Conservation (phyloP, 2,888 invertebrate species). For the Cinara cedri region DNA sequence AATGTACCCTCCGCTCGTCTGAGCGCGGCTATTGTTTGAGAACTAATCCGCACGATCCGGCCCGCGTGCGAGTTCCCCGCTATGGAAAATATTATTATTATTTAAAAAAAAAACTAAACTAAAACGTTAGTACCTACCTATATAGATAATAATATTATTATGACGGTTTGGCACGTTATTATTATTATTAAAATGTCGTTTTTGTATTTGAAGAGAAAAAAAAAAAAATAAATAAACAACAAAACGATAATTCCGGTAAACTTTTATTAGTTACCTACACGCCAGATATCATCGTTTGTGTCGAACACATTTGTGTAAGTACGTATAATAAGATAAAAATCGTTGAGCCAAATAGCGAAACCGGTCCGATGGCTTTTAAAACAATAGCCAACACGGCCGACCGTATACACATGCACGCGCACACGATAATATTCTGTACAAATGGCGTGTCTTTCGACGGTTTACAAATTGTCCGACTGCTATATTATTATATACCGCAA, state of each 20-base stretch:
- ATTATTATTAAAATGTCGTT: not conserved
- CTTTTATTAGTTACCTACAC: not conserved
- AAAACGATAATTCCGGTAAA: conserved; percentile 18
- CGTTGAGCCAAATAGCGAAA: conserved; percentile 29
- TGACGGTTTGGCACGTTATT: not conserved
- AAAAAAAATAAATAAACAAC: not conserved
- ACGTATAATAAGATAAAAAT: conserved; percentile 28
- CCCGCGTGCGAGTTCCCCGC: not conserved
- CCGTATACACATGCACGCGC: too few species aligned
- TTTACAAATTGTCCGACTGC: conserved; percentile 30
- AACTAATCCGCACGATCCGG: conserved; percentile 26
- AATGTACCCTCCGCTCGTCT: not conserved
- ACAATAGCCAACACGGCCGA: conserved; percentile 30
- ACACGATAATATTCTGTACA: not conserved
- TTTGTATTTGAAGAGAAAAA: not conserved
- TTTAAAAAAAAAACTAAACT: conserved; percentile 13
- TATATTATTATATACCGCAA: not conserved
- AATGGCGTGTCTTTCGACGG: conserved; percentile 18
- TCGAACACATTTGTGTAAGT: conserved; percentile 36
- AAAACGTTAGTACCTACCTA: too few species aligned
- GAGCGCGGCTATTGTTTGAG: conserved; percentile 36
- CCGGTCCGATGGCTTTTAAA: conserved; percentile 35
- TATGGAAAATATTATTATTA: conserved; percentile 7
- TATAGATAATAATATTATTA: not conserved
- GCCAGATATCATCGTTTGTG: conserved; percentile 3